Conservation (phyloP, 2,888 invertebrate genomes). For the Melitaea athalia region DNA sequence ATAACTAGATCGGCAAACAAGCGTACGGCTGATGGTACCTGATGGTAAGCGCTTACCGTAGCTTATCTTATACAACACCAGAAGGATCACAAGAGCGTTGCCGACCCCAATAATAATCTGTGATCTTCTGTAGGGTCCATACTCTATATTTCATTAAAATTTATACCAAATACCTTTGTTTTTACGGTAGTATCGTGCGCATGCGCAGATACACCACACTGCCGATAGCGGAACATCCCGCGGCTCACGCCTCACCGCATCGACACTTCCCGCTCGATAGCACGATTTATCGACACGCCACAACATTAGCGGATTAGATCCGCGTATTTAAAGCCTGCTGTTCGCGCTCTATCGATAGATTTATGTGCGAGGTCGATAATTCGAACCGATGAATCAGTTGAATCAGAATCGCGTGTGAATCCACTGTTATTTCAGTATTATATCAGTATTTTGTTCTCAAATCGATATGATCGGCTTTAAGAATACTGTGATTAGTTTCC, state of each 20-base stretch:
- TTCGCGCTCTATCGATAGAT: conserved; percentile 17
- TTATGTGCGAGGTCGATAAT: conserved; percentile 18
- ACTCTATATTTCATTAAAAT: background rate
- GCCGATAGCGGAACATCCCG: conserved; percentile 26
- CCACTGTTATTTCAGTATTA: conserved; percentile 17
- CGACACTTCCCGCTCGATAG: conserved; percentile 14
- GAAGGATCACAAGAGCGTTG: too few relatives aligned
- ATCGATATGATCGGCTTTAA: background rate
- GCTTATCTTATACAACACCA: too few relatives aligned
- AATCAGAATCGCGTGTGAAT: conserved; percentile 17
- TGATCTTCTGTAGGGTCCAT: too few relatives aligned
- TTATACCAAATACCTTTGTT: background rate
- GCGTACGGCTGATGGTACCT: too few relatives aligned
- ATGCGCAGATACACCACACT: conserved; percentile 7
- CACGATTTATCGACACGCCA: conserved; percentile 30
- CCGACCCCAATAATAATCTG: too few relatives aligned
- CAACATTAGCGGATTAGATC: conserved; percentile 23
- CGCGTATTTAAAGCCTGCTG: conserved; percentile 23
- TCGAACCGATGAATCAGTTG: conserved; percentile 9
- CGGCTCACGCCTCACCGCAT: conserved; percentile 15
- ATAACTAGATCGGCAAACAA: too few relatives aligned
- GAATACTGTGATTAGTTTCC: too few relatives aligned
- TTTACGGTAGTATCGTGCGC: background rate
- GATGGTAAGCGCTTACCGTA: too few relatives aligned
- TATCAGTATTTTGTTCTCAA: background rate